Evolutionary conservation across 2,888 invertebrate genomes (phyloP).

Genomic region (Dorcus hopei): DNA sequence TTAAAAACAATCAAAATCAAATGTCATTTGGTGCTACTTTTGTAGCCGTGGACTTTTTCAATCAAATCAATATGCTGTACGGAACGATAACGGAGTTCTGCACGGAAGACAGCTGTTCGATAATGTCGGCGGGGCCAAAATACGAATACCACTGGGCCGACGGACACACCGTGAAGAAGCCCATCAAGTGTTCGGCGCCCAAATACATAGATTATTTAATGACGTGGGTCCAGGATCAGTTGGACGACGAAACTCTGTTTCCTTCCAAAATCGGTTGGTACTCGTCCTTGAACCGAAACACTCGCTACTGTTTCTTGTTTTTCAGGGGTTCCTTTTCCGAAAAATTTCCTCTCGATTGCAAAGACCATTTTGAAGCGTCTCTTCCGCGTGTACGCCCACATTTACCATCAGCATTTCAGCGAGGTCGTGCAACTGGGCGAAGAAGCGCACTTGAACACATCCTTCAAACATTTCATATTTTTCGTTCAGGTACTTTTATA

Average conservation of each 20-base stretch:
- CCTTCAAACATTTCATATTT: slow-evolving; percentile 99
- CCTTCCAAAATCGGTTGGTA: slow-evolving; percentile 89
- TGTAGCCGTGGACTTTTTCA: slow-evolving; percentile 98
- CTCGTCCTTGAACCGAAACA: not conserved
- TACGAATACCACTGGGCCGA: slow-evolving; percentile 99
- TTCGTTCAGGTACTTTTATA: slow-evolving; percentile 72
- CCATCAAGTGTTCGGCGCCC: slow-evolving; percentile 97
- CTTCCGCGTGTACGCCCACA: slow-evolving; percentile 98
- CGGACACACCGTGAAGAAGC: slow-evolving; percentile 96
- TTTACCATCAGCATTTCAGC: slow-evolving; percentile 98
- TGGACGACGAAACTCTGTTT: slow-evolving; percentile 97
- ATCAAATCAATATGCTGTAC: slow-evolving; percentile 99
- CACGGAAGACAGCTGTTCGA: slow-evolving; percentile 93
- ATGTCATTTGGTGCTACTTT: too few relatives aligned
- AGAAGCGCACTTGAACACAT: slow-evolving; percentile 98
- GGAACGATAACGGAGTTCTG: slow-evolving; percentile 99
- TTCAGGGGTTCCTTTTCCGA: slow-evolving; percentile 93
- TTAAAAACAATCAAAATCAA: not conserved
- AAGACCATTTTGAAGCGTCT: slow-evolving; percentile 97
- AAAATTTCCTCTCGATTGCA: slow-evolving; percentile 94
- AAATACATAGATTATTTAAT: slow-evolving; percentile 99
- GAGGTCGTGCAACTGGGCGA: slow-evolving; percentile 97
- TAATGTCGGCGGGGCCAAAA: slow-evolving; percentile 99
- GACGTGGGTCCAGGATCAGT: slow-evolving; percentile 99
- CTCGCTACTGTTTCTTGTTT: slow-evolving; percentile 13